phyloP scores from a whole-genome alignment of 2,797 vertebrate species.

The Brachymystax lenok region DNA sequence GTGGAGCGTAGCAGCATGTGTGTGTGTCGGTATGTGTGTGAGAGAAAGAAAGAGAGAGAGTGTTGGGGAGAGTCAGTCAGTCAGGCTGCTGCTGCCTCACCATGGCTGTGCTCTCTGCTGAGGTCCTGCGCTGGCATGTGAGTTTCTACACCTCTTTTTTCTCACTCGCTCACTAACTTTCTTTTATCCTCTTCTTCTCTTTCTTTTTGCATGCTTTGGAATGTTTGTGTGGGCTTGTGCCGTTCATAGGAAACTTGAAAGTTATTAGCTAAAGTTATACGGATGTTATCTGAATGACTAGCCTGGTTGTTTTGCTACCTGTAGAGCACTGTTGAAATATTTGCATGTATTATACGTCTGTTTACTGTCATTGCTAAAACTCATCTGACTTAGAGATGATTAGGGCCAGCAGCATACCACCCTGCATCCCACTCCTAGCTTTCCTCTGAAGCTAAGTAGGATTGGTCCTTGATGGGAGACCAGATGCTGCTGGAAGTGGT shows the following conservation, averaged over 20 bases:
- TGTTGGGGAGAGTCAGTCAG: conserved; percentile 28
- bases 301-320: background rate
- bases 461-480: no score
- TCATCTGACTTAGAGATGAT: no score
- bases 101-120: conserved; percentile 83
- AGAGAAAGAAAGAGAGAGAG: conserved; percentile 30
- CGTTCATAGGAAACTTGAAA: background rate
- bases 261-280: background rate
- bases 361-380: background rate
- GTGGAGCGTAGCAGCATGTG: conserved; percentile 20
- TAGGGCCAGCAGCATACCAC: no score
- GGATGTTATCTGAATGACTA: background rate
- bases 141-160: conserved; percentile 51
- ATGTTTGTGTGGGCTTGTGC: background rate
- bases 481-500: no score
- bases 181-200: conserved; percentile 8
- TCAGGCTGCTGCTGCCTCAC: conserved; percentile 70
- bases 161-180: background rate
- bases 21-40: conserved; percentile 27
- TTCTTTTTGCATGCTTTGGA: background rate
- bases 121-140: conserved; percentile 81
- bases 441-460: no score
- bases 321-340: background rate
- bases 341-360: background rate
- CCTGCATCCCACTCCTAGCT: no score